Evolutionary conservation across 2,888 invertebrate species (phyloP).

Genomic region (Coleophora deauratella): DNA sequence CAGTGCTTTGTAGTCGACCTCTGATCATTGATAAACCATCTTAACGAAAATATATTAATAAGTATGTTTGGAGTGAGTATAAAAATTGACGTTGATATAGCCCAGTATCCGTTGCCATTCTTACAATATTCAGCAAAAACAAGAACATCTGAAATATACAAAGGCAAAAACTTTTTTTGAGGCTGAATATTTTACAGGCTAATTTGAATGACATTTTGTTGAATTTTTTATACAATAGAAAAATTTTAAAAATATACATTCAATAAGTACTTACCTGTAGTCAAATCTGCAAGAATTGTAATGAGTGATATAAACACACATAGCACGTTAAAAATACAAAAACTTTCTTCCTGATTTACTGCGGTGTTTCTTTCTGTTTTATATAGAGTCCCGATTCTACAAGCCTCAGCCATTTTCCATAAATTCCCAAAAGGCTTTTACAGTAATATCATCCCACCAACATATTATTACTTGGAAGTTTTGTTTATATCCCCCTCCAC

Average conservation of each 20-base stretch:
- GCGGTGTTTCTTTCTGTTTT: slow-evolving; percentile 43
- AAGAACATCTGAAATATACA: slow-evolving; percentile 67
- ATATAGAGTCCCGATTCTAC: slow-evolving; percentile 44
- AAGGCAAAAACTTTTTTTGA: too few relatives aligned
- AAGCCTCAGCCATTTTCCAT: slow-evolving; percentile 68
- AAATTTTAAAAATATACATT: too few relatives aligned
- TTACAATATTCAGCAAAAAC: slow-evolving; percentile 74
- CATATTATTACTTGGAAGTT: neutral
- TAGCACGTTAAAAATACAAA: slow-evolving; percentile 66
- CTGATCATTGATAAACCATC: slow-evolving; percentile 72
- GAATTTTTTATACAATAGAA: too few relatives aligned
- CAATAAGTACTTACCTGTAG: slow-evolving; percentile 73
- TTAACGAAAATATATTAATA: slow-evolving; percentile 74
- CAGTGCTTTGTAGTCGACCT: slow-evolving; percentile 60
- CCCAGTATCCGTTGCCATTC: slow-evolving; percentile 71
- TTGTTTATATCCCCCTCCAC: neutral
- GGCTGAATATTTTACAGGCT: too few relatives aligned
- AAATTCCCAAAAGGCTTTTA: slow-evolving; percentile 16
- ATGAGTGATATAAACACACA: slow-evolving; percentile 73
- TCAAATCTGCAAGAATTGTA: slow-evolving; percentile 73
- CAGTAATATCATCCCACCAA: neutral
- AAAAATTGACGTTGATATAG: slow-evolving; percentile 66
- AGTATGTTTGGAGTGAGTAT: slow-evolving; percentile 71
- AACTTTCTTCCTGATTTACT: slow-evolving; percentile 55
- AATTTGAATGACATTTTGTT: too few relatives aligned